These are phyloP conservation scores for Collichthys lucidus DNA, from an alignment of 2,113 vertebrate genomes.

Conservation along the genomic window DNA sequence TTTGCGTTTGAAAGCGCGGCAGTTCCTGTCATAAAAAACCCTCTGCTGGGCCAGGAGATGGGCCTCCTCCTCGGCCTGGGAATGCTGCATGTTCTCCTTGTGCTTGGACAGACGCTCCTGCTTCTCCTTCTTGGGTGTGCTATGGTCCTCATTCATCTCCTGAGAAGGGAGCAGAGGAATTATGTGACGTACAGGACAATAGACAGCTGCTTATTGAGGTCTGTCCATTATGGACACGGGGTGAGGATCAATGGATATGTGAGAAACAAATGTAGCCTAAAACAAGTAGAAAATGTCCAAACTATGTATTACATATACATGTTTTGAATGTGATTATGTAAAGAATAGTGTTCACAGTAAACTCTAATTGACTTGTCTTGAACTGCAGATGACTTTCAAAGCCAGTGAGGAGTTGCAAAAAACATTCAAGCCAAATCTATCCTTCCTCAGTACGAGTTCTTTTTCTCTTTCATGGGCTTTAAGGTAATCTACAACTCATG, in stretches of 20 bases:
- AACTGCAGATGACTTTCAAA: constrained; percentile 33
- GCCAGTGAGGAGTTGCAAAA: constrained; percentile 5
- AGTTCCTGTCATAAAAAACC: constrained; percentile 95
- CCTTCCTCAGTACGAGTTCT: constrained; percentile 23
- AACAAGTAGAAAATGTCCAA: background rate
- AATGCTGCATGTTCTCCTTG: constrained; percentile 99
- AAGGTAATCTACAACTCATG: constrained; percentile 66
- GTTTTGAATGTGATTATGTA: constrained; percentile 4
- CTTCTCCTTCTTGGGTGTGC: constrained; percentile 99
- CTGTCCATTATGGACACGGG: background rate
- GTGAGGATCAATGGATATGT: background rate
- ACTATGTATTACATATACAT: background rate
- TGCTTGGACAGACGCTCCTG: constrained; percentile 98
- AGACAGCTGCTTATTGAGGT: background rate
- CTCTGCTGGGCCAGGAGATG: constrained; percentile 96
- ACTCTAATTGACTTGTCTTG: constrained; percentile 43
- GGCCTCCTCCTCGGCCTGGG: constrained; percentile 98
- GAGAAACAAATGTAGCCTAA: background rate
- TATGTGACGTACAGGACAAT: background rate
- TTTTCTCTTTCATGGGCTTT: constrained; percentile 59
- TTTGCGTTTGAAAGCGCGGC: constrained; percentile 94
- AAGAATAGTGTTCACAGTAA: constrained; percentile 1
- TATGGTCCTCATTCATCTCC: constrained; percentile 99
- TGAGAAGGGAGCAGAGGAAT: constrained; percentile 58
- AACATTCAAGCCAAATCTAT: constrained; percentile 14